Conservation (phyloP, 1,140 invertebrate species). For the Drosophila lacteicornis region DNA sequence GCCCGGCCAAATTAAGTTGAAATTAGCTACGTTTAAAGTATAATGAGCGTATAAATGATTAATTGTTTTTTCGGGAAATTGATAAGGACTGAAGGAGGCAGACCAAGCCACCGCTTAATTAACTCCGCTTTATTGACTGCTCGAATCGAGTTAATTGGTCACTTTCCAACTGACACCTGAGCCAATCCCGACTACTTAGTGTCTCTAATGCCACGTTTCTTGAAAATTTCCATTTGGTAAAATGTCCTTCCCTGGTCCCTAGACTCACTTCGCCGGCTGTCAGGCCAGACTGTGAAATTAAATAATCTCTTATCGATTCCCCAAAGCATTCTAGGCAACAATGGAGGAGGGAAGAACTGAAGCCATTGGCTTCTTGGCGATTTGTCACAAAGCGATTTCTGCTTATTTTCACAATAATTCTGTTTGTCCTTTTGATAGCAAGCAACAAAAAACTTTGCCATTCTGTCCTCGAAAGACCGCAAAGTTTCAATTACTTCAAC, state of each 20-base stretch:
- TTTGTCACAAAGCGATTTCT: conserved; percentile 40
- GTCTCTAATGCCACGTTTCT: not conserved
- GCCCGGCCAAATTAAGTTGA: conserved; percentile 57
- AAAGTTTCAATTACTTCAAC: conserved; percentile 66
- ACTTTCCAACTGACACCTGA: conserved; percentile 54
- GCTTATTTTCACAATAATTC: conserved; percentile 56
- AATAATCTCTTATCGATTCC: conserved; percentile 52
- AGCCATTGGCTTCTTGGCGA: conserved; percentile 10
- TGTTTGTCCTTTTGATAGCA: conserved; percentile 29
- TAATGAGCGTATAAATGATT: conserved; percentile 78
- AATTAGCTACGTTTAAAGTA: conserved; percentile 72
- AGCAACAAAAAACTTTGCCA: conserved; percentile 42
- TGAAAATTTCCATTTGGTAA: conserved; percentile 14
- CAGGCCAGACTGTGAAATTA: conserved; percentile 14
- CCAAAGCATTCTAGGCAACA: conserved; percentile 20
- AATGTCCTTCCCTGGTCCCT: conserved; percentile 13
- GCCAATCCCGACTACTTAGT: conserved; percentile 1
- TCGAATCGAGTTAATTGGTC: conserved; percentile 65
- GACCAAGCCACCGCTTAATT: conserved; percentile 49
- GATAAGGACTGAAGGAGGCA: conserved; percentile 43
- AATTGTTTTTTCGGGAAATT: conserved; percentile 66
- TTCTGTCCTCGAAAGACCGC: conserved; percentile 34
- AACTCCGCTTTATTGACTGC: conserved; percentile 64
- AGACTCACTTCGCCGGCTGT: not conserved
- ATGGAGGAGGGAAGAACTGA: conserved; percentile 13